A percentile compares a stretch with the other conserved stretches of the same genome.
These are phyloP conservation scores for Lepas anatifera DNA, from an alignment of 2,888 invertebrate genomes.

Conservation along the genomic window DNA sequence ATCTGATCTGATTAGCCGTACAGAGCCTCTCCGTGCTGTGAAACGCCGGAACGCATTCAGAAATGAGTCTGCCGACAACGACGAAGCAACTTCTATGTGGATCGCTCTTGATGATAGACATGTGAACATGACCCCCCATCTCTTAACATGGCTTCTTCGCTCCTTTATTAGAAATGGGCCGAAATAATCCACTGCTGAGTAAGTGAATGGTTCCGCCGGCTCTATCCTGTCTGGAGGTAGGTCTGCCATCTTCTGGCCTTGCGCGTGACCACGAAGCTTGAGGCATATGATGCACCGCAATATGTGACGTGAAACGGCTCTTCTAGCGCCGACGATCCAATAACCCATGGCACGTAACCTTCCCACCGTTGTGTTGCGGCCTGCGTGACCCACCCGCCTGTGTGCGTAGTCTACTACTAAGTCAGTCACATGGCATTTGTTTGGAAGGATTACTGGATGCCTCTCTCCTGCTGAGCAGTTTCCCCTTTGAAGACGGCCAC, in stretches of 20 bases:
- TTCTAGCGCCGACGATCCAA: not conserved
- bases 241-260: conserved; percentile 10
- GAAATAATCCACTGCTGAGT: conserved; percentile 11
- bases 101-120: conserved; percentile 12
- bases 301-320: not conserved
- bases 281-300: not conserved
- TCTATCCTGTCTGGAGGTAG: not conserved
- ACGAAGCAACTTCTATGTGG: not conserved
- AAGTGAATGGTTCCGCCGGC: conserved; percentile 3
- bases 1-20: not conserved
- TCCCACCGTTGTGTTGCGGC: not conserved
- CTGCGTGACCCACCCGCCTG: conserved; percentile 1
- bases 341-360: not conserved
- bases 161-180: conserved; percentile 12
- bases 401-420: conserved; percentile 8
- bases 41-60: conserved; percentile 12
- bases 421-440: conserved; percentile 2
- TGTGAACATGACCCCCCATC: conserved; percentile 11
- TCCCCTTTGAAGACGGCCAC: not conserved
- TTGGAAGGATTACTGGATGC: conserved; percentile 7
- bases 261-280: not conserved
- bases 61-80: conserved; percentile 13
- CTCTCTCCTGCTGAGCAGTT: not conserved
- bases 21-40: conserved; percentile 11
- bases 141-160: not conserved